A percentile compares a stretch with the other conserved stretches of the same genome.
Evolutionary conservation across 2,113 vertebrate species (phyloP).

Genomic region (Tachuris rubrigastra): DNA sequence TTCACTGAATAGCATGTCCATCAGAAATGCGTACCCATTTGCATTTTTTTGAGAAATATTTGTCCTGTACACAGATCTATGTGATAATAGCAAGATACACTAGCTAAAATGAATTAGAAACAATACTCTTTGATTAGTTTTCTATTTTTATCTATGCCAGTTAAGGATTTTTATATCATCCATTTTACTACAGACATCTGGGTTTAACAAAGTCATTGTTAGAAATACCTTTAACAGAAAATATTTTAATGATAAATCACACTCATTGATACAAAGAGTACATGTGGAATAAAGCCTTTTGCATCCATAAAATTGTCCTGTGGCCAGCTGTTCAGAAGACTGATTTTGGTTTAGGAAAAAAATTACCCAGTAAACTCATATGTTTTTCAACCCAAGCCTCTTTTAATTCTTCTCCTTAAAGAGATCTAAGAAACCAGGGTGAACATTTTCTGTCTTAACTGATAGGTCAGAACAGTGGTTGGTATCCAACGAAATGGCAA

Average conservation of each 20-base stretch:
- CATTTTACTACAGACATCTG: neutral
- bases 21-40: neutral
- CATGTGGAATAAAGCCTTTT: neutral
- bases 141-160: neutral
- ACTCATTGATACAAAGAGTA: neutral
- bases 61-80: neutral
- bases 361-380: neutral
- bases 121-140: neutral
- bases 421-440: neutral
- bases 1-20: neutral
- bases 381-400: neutral
- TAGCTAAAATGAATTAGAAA: neutral
- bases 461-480: neutral
- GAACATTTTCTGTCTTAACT: neutral
- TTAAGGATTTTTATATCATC: neutral
- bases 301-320: neutral
- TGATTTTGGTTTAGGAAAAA: neutral
- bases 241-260: neutral
- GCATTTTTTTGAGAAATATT: neutral
- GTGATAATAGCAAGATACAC: neutral
- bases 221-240: neutral
- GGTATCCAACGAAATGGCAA: conserved; percentile 58
- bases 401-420: neutral
- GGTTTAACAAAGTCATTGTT: neutral
- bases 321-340: neutral